phyloP scores from a whole-genome alignment of 2,797 vertebrate genomes.

The Rhynchonycteris naso region DNA sequence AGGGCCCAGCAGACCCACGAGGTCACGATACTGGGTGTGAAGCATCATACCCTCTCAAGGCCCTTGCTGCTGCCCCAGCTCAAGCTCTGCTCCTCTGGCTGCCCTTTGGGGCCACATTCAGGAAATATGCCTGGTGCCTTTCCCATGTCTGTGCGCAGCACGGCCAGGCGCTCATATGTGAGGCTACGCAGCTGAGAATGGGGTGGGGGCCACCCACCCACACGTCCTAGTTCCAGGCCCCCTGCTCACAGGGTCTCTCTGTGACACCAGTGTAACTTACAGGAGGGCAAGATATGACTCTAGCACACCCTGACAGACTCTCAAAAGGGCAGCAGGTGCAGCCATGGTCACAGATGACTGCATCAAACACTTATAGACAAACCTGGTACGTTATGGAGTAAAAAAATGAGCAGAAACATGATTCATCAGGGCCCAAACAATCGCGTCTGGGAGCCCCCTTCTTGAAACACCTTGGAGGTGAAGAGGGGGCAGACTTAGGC shows the following conservation, averaged over 20 bases:
- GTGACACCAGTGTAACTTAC: background rate
- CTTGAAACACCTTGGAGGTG: background rate
- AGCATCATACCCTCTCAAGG: background rate
- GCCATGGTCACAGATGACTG: rapidly evolving
- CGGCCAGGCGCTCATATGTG: background rate
- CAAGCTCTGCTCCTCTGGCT: background rate
- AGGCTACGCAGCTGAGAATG: background rate
- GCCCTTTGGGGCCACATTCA: rapidly evolving
- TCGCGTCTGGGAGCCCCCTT: background rate
- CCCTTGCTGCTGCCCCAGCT: background rate
- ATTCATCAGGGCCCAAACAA: background rate
- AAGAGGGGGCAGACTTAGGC: background rate
- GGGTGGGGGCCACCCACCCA: background rate
- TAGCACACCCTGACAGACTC: background rate
- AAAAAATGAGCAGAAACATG: background rate
- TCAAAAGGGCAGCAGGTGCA: background rate
- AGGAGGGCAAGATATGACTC: background rate
- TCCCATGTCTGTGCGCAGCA: rapidly evolving
- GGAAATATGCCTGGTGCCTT: background rate
- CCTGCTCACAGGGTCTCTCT: background rate
- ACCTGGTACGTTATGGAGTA: background rate
- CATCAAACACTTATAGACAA: background rate
- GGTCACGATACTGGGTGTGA: background rate
- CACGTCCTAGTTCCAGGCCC: background rate
- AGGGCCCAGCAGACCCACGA: background rate